These are phyloP conservation scores for Chloroclystis v-ata DNA, from an alignment of 2,888 invertebrate genomes.

Conservation along the genomic window DNA sequence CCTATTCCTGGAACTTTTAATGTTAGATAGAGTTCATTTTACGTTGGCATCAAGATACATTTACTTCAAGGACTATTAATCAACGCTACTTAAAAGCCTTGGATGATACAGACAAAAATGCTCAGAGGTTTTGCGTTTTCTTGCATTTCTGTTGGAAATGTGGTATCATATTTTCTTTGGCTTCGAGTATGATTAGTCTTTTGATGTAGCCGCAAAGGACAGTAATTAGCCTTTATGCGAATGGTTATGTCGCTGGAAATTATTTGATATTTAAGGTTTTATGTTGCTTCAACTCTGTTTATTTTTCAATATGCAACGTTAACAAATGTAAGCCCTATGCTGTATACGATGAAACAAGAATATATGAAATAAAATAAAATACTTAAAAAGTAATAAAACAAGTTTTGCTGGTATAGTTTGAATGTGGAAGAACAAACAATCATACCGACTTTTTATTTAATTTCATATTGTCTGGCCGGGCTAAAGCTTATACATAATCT, in stretches of 20 bases:
- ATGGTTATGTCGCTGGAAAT: neutral
- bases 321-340: too few relatives aligned
- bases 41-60: constrained; percentile 49
- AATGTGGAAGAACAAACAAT: too few relatives aligned
- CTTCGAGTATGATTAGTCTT: neutral
- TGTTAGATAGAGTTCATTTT: constrained; percentile 29
- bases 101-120: constrained; percentile 60
- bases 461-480: too few relatives aligned
- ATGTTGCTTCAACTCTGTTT: too few relatives aligned
- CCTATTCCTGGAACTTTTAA: constrained; percentile 18
- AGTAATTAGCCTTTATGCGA: neutral
- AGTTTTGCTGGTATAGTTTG: too few relatives aligned
- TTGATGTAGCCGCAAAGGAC: neutral
- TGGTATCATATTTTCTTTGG: too few relatives aligned
- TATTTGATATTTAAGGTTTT: neutral
- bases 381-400: too few relatives aligned
- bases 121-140: constrained; percentile 23
- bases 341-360: too few relatives aligned
- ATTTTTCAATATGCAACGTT: too few relatives aligned
- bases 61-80: constrained; percentile 61
- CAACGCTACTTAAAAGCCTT: constrained; percentile 67
- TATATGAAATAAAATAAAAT: too few relatives aligned
- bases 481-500: too few relatives aligned
- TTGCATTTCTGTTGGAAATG: constrained; percentile 2
- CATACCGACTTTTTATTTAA: too few relatives aligned